Base-by-base conservation (phyloP, 2,888 invertebrate species). In the Cataglyphis livida region DNA sequence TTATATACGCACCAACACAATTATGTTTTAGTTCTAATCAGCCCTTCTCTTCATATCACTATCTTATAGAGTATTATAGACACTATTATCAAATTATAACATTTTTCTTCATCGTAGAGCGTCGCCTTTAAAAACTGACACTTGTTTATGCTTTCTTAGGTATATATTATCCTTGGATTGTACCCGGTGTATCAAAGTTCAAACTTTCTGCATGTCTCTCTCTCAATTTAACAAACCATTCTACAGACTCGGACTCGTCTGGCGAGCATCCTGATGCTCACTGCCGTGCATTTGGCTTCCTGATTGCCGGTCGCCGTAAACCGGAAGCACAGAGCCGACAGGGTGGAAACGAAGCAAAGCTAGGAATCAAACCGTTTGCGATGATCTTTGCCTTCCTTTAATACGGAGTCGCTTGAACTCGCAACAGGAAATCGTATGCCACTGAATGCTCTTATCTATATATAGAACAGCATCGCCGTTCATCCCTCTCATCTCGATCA, bases 371-470 rank as follows among this genome's bases (percentile, higher is more conserved):
- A n/a, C 41, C 51, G 70, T 61, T 65, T 71, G 62, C 44, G 59
- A 66, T 9, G 65, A 81, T 66, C 73, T 64, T 35, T 79, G 70
- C 44, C 68, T 70, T 68, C 70, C 71, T 73, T 38, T 25, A 71
- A 65, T 82, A 57, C 81, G 82, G 68, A 65, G 66, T 70, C 48
- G 38, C 48, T 21, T 70, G 64, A 65, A 83, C 18, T 75, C 28
- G 76, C 76, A 66, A 61, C 82, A 81, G 66, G 83, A 83, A 85
- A 88, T 86, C 83, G 82, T 79, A 88, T 87, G 87, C 89, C 89
- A 88, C 87, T 89, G 85, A 83, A 88, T 88, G 84, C 85, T 88
- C 87, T 88, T 88, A 59, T n/a, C n/a, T 51, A 51, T 51, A 89
- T 85, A 83, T 90, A 84, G 83, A 85, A 84, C 44, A n/a, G 32